phyloP scores from a whole-genome alignment of 2,888 invertebrate species.

The Andrena camellia region DNA sequence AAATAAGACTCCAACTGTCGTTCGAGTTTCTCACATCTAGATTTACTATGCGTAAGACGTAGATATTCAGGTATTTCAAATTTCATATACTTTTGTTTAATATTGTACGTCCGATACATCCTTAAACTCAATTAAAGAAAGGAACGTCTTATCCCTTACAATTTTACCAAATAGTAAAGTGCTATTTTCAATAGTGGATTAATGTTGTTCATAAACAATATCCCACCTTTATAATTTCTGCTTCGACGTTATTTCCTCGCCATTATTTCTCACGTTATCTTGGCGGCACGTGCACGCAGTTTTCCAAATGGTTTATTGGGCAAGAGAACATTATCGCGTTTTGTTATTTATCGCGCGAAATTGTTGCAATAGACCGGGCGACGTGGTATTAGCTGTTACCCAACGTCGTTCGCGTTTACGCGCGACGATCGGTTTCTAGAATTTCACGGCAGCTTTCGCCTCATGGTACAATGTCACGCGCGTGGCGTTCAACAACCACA shows the following conservation, averaged over 20 bases:
- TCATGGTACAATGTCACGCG: neutral
- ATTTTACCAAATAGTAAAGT: no score
- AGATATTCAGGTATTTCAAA: no score
- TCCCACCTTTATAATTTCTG: neutral
- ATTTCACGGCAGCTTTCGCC: neutral
- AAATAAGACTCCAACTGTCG: no score
- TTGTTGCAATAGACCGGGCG: neutral
- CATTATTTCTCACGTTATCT: constrained; percentile 44
- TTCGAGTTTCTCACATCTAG: no score
- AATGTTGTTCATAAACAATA: no score
- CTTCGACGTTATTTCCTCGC: constrained; percentile 7
- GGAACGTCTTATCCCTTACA: neutral
- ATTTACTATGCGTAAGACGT: no score
- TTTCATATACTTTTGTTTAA: no score
- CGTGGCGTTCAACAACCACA: neutral
- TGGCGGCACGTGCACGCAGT: neutral
- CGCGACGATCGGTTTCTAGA: neutral
- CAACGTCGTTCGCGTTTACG: neutral
- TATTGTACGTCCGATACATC: no score
- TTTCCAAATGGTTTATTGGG: neutral
- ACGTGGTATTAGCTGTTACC: neutral
- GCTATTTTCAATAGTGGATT: no score
- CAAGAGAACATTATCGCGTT: neutral
- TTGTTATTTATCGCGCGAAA: neutral
- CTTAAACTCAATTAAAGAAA: neutral